Evolutionary conservation across 2,113 vertebrate genomes (phyloP).

Genomic region (Corythaeola cristata): DNA sequence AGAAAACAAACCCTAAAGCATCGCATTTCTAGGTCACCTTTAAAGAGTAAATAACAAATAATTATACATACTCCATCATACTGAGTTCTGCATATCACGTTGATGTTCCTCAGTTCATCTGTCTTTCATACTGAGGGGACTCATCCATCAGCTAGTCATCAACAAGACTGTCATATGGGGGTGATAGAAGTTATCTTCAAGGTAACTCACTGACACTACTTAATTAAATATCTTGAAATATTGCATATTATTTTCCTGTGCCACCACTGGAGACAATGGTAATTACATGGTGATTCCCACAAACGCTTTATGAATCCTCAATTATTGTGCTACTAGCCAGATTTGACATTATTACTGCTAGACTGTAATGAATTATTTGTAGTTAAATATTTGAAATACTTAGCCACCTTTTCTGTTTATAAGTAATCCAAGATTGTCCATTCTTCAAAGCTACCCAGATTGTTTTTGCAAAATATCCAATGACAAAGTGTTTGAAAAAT

Average conservation of each 20-base stretch:
- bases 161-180: constrained; percentile 1
- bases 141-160: constrained; percentile 55
- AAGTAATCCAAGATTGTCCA: not conserved
- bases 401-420: not conserved
- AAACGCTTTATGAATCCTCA: constrained; percentile 47
- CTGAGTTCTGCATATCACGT: not conserved
- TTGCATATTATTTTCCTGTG: constrained; percentile 48
- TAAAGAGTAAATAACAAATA: constrained; percentile 33
- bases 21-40: constrained; percentile 25
- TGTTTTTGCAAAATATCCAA: not conserved
- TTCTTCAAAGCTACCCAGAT: not conserved
- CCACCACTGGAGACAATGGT: constrained; percentile 17
- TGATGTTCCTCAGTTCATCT: constrained; percentile 24
- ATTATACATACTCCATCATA: constrained; percentile 21
- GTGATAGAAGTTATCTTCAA: constrained; percentile 55
- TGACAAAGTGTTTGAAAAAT: not conserved
- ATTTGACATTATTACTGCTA: constrained; percentile 8
- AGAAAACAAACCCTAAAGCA: not conserved
- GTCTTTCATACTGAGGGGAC: constrained; percentile 10
- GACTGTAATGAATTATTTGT: not conserved
- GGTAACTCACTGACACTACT: constrained; percentile 54
- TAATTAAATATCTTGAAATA: constrained; percentile 69
- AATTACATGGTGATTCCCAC: constrained; percentile 49
- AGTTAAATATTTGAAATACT: constrained; percentile 6
- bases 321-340: constrained; percentile 13